Evolutionary conservation across 2,888 invertebrate species (phyloP), one percentile per base, ranked within the genome.

Genomic region (Mimachlamys varia): DNA sequence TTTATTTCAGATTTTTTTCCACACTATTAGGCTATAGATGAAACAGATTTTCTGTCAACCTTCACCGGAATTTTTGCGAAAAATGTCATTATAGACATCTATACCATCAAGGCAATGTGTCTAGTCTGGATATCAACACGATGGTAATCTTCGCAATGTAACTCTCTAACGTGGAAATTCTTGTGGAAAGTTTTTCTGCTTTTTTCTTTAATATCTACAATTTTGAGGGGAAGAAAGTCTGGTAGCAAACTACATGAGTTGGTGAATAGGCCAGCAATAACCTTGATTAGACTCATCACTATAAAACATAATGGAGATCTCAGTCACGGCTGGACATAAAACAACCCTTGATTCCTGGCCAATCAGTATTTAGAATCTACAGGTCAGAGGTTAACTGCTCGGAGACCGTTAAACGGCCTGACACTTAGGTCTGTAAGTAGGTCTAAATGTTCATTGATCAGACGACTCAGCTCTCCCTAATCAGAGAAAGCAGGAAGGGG

Each of bases 361-460:
- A 76, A 76, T 76, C 76, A 76, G 76, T 76, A 27, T 27, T 76
- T 76, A 76, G 33, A 76, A 33, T 5, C 22, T 7, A 12, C 4
- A 76, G 76, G 76, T 76, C 76, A 76, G 76, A 76, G 76, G 76
- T 27, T 76, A 76, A 76, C 76, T 76, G 76, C 76, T 22, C 10
- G 33, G 27, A 15, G 76, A 27, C 27, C 76, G 33, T 76, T 76
- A 76, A 76, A 76, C 12, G 27, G 27, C 27, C 2, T 27, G 33
- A 76, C 76, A 76, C 76, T 76, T 76, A 27, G 33, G 33, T 13
- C 15, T 0, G 76, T 27, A 76, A 76, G 76, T 33, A 76, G 76
- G 76, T 12, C 27, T 76, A 76, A 33, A 76, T 76, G 76, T 76
- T 76, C 33, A 76, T 76, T 76, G 76, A 76, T 76, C 33, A 33